Base-by-base conservation (phyloP, 1,140 invertebrate species). In the Galleria mellonella region DNA sequence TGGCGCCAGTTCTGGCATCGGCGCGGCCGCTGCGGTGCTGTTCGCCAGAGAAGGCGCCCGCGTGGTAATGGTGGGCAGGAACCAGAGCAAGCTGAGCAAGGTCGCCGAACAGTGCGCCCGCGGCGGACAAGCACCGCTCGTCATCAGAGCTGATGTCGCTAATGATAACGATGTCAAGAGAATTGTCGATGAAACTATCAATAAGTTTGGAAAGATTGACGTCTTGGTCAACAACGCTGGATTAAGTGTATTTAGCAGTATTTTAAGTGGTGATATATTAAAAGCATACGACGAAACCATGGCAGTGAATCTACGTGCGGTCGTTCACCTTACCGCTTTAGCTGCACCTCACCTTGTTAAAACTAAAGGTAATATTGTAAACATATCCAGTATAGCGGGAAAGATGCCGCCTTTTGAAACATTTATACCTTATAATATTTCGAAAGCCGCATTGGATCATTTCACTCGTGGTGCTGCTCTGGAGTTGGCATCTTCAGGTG, bases 1-100 rank as follows among this genome's bases (percentile, higher is more conserved):
- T 1, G 94, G 94, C 39, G 94, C 94, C 0, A 94, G 93, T 75
- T 94, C 93, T 11, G 95, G 94, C 2, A 96, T 97, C 51, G 94
- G 94, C 32, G 90, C 91, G 28, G 92, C 89, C 4, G 91, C 92
- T 7, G 93, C 94, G 0, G 55, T 93, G 31, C 84, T 91, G 44
- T 89, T 97, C 59, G 89, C 93, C 9, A 87, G 89, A 35, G 74
- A 93, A n/a, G 92, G 92, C 4, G 94, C 93, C 0, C 87, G 56
- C 2, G 62, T 94, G 5, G 86, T 87, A 1, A 51, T 97, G 10
- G 91, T 90, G 12, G 95, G 94, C 23, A 87, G 94, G 29, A 94
- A 96, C 79, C 62, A 86, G 29, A 83, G 58, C 0, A 87, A 79
- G 38, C 46, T 88, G 0, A 51, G 64, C 36, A 86, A 88, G 50